Evolutionary conservation across 1,140 invertebrate genomes (phyloP).

Genomic region (Zaprionus tsacasi): DNA sequence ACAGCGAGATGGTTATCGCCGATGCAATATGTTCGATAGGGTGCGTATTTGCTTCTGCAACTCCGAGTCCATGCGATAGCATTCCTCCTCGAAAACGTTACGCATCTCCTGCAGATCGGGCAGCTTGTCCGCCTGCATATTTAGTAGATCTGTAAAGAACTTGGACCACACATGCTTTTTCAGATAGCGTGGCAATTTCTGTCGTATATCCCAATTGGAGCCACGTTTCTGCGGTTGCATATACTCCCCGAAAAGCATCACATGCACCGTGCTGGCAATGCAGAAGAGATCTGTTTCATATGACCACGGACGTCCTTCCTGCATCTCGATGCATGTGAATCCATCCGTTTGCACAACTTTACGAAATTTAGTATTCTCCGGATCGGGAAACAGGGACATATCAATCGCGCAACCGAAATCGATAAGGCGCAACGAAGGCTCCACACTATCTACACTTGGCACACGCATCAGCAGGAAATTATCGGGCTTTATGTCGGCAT

Average conservation of each 20-base stretch:
- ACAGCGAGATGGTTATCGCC: conserved; percentile 72
- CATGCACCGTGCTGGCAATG: conserved; percentile 94
- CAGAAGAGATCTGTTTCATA: conserved; percentile 97
- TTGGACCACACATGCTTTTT: conserved; percentile 88
- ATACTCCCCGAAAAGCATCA: conserved; percentile 94
- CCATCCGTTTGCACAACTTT: conserved; percentile 88
- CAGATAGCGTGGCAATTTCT: conserved; percentile 85
- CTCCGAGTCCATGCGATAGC: conserved; percentile 85
- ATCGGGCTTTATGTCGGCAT: conserved; percentile 98
- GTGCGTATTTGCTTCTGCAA: conserved; percentile 83
- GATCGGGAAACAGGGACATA: conserved; percentile 93
- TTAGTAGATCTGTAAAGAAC: conserved; percentile 88
- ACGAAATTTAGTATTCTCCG: conserved; percentile 91
- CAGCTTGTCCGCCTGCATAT: conserved; percentile 88
- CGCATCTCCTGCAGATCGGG: conserved; percentile 88
- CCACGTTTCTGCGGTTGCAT: conserved; percentile 87
- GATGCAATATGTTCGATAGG: conserved; percentile 77
- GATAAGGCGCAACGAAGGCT: conserved; percentile 90
- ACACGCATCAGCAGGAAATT: conserved; percentile 93
- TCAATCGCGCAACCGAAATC: conserved; percentile 96
- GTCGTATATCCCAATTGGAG: conserved; percentile 86
- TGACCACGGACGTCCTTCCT: conserved; percentile 94
- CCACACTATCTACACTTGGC: conserved; percentile 64
- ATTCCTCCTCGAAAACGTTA: conserved; percentile 86
- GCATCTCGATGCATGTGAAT: conserved; percentile 95